phyloP scores from a whole-genome alignment of 2,797 vertebrate genomes.

The Anguilla anguilla region DNA sequence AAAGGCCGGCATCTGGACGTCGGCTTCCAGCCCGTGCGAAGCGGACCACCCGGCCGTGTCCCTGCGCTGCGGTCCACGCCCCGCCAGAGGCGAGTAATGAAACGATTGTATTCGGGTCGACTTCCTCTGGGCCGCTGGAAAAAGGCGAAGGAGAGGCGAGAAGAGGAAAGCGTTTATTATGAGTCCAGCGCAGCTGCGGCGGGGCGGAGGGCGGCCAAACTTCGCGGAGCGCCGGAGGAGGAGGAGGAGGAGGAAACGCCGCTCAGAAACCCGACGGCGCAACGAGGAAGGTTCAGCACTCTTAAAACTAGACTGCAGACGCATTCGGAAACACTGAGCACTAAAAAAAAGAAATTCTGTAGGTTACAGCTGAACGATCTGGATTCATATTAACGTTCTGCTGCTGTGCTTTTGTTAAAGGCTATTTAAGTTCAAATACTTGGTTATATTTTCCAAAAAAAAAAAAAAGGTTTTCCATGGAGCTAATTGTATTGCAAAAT shows the following conservation, averaged over 20 bases:
- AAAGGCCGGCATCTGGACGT: neutral
- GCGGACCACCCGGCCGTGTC: neutral
- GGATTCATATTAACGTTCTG: neutral
- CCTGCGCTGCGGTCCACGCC: neutral
- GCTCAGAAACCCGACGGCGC: neutral
- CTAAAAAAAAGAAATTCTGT: neutral
- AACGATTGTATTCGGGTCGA: neutral
- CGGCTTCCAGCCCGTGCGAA: neutral
- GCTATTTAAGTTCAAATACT: no score
- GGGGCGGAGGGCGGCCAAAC: neutral
- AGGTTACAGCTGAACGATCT: neutral
- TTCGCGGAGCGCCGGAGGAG: neutral
- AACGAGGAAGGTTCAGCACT: neutral
- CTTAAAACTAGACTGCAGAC: no score
- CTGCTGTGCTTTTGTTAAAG: neutral
- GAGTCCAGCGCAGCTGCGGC: neutral
- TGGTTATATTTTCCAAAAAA: neutral
- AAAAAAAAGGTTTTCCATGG: neutral
- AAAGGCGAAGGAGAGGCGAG: neutral
- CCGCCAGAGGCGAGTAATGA: neutral
- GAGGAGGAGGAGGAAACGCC: neutral
- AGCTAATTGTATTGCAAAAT: neutral
- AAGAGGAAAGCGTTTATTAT: neutral
- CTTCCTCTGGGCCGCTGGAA: slow-evolving; percentile 4
- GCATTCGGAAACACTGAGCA: no score